Base-by-base conservation (phyloP, 2,888 invertebrate genomes). In the Protodeltote pygarga region DNA sequence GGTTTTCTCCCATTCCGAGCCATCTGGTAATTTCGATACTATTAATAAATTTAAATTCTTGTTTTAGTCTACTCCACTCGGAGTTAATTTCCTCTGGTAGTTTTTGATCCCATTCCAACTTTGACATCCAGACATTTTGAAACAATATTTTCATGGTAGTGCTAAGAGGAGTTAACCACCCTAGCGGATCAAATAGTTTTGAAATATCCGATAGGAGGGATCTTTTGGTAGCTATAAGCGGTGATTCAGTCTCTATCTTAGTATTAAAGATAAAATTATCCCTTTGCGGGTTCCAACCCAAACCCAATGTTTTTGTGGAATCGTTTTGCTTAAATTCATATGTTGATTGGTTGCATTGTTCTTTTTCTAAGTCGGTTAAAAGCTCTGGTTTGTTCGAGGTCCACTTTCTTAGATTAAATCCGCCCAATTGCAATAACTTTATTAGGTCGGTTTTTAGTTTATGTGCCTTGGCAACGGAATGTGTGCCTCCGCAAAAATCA, bases 341-440 rank as follows among this genome's bases (percentile, higher is more conserved):
- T n/a, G 17, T 35, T 8, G 10, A 2, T 15, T 25, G 14, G 9
- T 21, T 16, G 4, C n/a, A 20, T 11, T 29, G 14, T 1, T 29
- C 31, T 6, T 5, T 19, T 1, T 15, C 20, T 5, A 20, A 6
- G 2, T 33, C 25, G 1, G 11, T 9, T 15, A 32, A 3, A 10
- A 41, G 10, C 5, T 41, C 27, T 6, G 15, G 6, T 10, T 32
- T 17, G 8, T 41, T 41, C 1, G 25, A 33, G 3, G 15, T 19
- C 41, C 41, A 41, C 15, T 41, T 41, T 27, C 41, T 25, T 1
- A 41, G 10, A 20, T 41, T 41, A 19, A 41, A 41, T 6, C 41
- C 33, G 3, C 41, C 41, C n/a, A 24, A 5, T 10, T 6, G 11
- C 0, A 5, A 13, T n/a, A 31, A n/a, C 5, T 16, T 3, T n/a